Base-by-base conservation (phyloP, 2,888 invertebrate genomes). In the Cosmorhoe ocellata region DNA sequence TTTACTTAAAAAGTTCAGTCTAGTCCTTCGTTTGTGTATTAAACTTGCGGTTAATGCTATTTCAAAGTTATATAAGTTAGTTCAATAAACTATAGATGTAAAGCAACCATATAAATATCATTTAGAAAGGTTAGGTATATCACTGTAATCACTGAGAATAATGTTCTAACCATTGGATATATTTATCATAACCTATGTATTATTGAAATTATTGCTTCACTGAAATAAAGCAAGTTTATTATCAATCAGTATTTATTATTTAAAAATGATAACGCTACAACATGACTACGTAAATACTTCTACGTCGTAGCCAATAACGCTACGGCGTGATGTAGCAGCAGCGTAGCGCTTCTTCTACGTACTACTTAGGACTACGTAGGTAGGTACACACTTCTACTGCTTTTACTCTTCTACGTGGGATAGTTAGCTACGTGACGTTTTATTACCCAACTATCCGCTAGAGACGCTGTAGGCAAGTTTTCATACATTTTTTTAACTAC, bases 201-300 rank as follows among this genome's bases (percentile, higher is more conserved):
- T 76, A 66, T 57, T 62, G 75, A 80, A 81, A 81, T 76, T 74
- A 81, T 72, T 77, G 83, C 83, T 84, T 84, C 76, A 76, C 70
- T 75, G 73, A 78, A 80, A 76, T 79, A 81, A 82, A 79, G 79
- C 78, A 78, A 81, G 58, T 74, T 79, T 77, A 77, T 73, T 74
- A 71, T 72, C 70, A 66, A 61, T 1, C 43, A 13, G 44, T 48
- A 49, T 57, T 52, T 36, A 28, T 33, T 33, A 13, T 34, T 30
- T 11, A 33, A 12, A 7, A 24, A 7, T 7, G 3, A 7, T 24
- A 18, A 4, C 18, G 18, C 18, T 18, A 3, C 18, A 18, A 18
- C 18, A 4, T 18, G 2, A 18, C 18, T 18, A 18, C 18, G 18
- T 18, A n/a, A n/a, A n/a, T n/a, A 18, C 18, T 18, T 18, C 33